phyloP scores from a whole-genome alignment of 2,113 vertebrate genomes.

The Platysternon megacephalum region DNA sequence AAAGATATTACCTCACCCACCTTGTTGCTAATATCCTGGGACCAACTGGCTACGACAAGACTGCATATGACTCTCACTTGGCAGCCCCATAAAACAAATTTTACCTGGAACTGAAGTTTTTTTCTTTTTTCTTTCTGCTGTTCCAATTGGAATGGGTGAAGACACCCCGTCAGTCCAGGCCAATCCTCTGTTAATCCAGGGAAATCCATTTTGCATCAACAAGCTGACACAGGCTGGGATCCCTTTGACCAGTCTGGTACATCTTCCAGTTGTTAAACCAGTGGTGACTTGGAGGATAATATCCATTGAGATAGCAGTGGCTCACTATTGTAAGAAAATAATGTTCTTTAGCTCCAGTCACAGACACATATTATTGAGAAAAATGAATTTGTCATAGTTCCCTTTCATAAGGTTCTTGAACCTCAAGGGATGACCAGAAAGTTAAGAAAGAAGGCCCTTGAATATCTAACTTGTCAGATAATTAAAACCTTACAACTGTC shows the following conservation, averaged over 20 bases:
- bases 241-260: neutral
- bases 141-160: neutral
- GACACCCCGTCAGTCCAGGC: neutral
- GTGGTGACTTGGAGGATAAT: neutral
- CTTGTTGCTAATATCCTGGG: neutral
- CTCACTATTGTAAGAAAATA: neutral
- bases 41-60: neutral
- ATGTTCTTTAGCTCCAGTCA: neutral
- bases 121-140: neutral
- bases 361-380: neutral
- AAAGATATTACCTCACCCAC: neutral
- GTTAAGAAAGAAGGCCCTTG: rapidly evolving
- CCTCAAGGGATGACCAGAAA: neutral
- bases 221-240: constrained; percentile 10
- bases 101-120: neutral
- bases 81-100: neutral
- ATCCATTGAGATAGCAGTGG: neutral
- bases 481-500: neutral
- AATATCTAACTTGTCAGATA: neutral
- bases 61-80: neutral
- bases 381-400: neutral
- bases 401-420: neutral
- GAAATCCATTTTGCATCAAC: constrained; percentile 40
- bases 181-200: constrained; percentile 47
- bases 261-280: neutral